phyloP scores from a whole-genome alignment of 2,888 invertebrate genomes.

The Dynastes grantii region DNA sequence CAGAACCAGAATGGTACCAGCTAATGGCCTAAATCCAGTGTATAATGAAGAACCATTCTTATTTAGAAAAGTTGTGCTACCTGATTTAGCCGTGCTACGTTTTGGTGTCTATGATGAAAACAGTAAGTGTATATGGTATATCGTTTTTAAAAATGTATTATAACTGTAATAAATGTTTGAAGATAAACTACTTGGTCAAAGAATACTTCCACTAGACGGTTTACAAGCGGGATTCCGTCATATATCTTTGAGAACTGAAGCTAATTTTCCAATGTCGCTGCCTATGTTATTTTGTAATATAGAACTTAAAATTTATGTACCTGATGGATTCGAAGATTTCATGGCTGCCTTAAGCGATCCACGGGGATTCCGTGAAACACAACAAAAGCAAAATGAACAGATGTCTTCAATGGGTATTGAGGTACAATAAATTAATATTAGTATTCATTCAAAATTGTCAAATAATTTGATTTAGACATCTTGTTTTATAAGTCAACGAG shows the following conservation, averaged over 20 bases:
- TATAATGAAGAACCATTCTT: slow-evolving; percentile 99
- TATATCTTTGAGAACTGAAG: slow-evolving; percentile 97
- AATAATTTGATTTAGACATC: background rate
- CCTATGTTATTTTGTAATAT: slow-evolving; percentile 99
- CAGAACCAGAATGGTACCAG: slow-evolving; percentile 95
- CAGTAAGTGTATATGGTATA: slow-evolving; percentile 70
- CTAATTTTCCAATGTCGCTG: slow-evolving; percentile 98
- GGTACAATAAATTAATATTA: slow-evolving; percentile 57
- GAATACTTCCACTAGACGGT: slow-evolving; percentile 98
- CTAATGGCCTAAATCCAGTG: slow-evolving; percentile 98
- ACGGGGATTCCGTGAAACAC: slow-evolving; percentile 89
- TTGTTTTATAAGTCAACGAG: too few species aligned
- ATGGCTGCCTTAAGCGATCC: slow-evolving; percentile 99
- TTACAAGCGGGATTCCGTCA: slow-evolving; percentile 98
- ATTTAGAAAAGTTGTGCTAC: slow-evolving; percentile 98
- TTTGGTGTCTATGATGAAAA: slow-evolving; percentile 99
- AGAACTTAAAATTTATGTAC: slow-evolving; percentile 99
- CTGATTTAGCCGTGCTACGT: slow-evolving; percentile 96
- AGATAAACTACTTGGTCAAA: slow-evolving; percentile 91
- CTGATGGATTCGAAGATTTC: slow-evolving; percentile 98
- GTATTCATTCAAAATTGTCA: background rate
- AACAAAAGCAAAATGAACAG: slow-evolving; percentile 90
- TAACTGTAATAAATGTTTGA: slow-evolving; percentile 5
- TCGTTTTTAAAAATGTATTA: background rate
- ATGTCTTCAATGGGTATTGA: slow-evolving; percentile 98